Percentiles rank a stretch among this genome's conserved stretches.
phyloP scores from a whole-genome alignment of 30 jellyfish, hydroid and myxozoan genomes.

The Aurelia aurita complex sp. Pacific region DNA sequence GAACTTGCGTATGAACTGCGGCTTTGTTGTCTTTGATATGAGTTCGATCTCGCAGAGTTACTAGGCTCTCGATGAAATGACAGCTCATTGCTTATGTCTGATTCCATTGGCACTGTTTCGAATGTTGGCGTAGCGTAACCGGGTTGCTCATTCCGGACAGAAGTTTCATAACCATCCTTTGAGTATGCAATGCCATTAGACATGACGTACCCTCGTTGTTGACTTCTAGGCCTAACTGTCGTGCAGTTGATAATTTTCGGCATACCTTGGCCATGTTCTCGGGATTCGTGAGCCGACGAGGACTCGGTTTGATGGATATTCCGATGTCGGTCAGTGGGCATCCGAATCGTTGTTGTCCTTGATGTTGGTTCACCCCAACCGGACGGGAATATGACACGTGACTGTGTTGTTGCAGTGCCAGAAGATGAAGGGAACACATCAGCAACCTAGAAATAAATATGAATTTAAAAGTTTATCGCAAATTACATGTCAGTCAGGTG shows the following conservation, averaged over 20 bases:
- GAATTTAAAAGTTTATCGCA: too few species aligned
- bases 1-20: slow-evolving; percentile 11
- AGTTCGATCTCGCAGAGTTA: not conserved
- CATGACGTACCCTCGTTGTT: slow-evolving; percentile 25
- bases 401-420: slow-evolving; percentile 54
- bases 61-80: slow-evolving; percentile 6
- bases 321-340: slow-evolving; percentile 38
- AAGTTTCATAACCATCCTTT: not conserved
- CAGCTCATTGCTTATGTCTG: slow-evolving; percentile 1
- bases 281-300: slow-evolving; percentile 17
- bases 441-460: slow-evolving; percentile 28
- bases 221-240: slow-evolving; percentile 47
- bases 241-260: slow-evolving; percentile 58
- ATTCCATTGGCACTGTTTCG: slow-evolving; percentile 18
- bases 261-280: slow-evolving; percentile 9
- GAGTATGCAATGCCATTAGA: slow-evolving; percentile 28
- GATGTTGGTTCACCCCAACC: slow-evolving; percentile 64
- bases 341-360: slow-evolving; percentile 20
- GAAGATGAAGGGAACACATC: slow-evolving; percentile 62
- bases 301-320: slow-evolving; percentile 33
- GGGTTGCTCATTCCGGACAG: slow-evolving; percentile 3
- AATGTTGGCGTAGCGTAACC: slow-evolving; percentile 12
- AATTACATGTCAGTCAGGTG: too few species aligned
- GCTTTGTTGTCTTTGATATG: not conserved
- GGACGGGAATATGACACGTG: slow-evolving; percentile 69